Evolutionary conservation across 2,888 invertebrate species (phyloP).

Genomic region (Lottia scabra): DNA sequence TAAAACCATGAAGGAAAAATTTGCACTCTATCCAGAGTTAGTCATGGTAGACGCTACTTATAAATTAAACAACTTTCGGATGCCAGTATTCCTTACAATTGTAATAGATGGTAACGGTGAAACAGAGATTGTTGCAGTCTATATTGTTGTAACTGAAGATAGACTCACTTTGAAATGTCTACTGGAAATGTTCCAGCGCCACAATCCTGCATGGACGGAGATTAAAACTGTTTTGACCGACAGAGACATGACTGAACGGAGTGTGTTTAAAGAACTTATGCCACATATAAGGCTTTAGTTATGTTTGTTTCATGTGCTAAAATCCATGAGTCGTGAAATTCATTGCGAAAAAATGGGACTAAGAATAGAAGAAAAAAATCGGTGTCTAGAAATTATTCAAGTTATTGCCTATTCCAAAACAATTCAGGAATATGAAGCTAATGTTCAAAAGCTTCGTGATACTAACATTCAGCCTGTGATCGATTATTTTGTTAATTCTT

Average conservation of each 20-base stretch:
- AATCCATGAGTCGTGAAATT: background rate
- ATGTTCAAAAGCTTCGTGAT: background rate
- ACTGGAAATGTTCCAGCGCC: background rate
- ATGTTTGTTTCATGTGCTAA: background rate
- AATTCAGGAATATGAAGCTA: background rate
- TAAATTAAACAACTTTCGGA: background rate
- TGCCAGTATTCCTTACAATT: background rate
- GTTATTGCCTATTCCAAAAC: background rate
- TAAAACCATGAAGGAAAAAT: background rate
- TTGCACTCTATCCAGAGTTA: background rate
- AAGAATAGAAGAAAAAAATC: background rate
- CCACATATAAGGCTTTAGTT: background rate
- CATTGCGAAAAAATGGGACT: background rate
- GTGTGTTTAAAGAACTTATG: background rate
- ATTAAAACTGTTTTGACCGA: background rate
- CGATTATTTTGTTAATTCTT: background rate
- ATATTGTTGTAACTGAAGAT: background rate
- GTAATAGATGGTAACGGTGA: conserved; percentile 9
- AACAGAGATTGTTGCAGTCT: conserved; percentile 1
- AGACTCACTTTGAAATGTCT: background rate
- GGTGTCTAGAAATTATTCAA: background rate
- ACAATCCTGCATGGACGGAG: background rate
- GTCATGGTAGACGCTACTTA: conserved; percentile 5
- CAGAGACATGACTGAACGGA: background rate
- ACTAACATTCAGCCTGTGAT: background rate